Percentiles rank a stretch among this genome's conserved stretches.
phyloP scores from a whole-genome alignment of 2,797 vertebrate genomes.

The Columba guinea region DNA sequence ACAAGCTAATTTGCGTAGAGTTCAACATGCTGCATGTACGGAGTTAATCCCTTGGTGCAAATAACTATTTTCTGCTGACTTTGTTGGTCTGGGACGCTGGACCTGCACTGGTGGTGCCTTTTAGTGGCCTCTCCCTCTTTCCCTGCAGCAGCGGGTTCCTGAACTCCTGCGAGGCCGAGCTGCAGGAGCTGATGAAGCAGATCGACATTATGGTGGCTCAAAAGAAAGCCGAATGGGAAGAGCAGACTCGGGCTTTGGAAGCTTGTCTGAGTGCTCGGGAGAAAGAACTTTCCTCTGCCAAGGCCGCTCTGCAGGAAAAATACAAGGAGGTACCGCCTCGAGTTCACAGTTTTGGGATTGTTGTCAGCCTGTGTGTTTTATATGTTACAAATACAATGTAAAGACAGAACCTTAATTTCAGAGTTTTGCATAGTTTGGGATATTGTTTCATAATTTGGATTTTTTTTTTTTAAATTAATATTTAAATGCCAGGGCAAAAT shows the following conservation, averaged over 20 bases:
- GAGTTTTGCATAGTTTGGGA: not conserved
- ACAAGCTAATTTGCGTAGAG: not conserved
- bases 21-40: fast-evolving
- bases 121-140: not conserved
- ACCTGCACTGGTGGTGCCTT: not conserved
- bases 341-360: not conserved
- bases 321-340: constrained; percentile 75
- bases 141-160: constrained; percentile 59
- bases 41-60: too few species aligned
- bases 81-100: not conserved
- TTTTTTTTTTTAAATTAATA: too few species aligned
- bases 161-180: constrained; percentile 81
- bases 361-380: not conserved
- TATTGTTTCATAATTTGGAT: not conserved
- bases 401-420: not conserved
- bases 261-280: constrained; percentile 73
- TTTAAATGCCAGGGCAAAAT: not conserved
- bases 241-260: constrained; percentile 74
- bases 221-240: constrained; percentile 81
- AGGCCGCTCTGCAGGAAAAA: constrained; percentile 71
- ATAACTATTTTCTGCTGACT: not conserved
- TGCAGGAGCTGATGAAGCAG: constrained; percentile 85
- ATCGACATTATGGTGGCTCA: constrained; percentile 85
- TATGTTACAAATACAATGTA: not conserved
- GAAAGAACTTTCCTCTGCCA: constrained; percentile 73